A percentile compares a stretch with the other conserved stretches of the same genome.
Conservation (phyloP, 2,113 vertebrate species). For the Ceyx margarethae region DNA sequence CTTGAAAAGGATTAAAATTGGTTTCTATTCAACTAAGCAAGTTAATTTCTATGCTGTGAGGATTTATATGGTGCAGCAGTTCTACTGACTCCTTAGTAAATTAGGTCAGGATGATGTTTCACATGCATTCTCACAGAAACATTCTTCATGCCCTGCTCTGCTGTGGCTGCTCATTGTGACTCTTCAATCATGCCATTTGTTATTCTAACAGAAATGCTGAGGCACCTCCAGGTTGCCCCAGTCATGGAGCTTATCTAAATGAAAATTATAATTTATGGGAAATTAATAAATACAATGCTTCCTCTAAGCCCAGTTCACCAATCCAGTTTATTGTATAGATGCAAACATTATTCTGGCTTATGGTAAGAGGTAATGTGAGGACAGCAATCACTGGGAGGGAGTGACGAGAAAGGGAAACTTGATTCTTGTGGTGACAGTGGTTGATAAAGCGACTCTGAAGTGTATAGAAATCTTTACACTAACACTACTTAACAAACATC, state of each 20-base stretch:
- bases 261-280: neutral
- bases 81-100: neutral
- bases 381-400: neutral
- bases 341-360: neutral
- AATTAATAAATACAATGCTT: neutral
- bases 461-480: neutral
- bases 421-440: neutral
- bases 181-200: neutral
- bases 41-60: neutral
- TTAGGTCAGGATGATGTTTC: neutral
- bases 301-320: neutral
- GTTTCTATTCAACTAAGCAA: neutral
- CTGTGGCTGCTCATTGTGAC: neutral
- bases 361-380: neutral
- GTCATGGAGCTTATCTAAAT: neutral
- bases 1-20: neutral
- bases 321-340: neutral
- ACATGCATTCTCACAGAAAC: neutral
- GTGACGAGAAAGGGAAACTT: neutral
- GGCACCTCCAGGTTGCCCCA: neutral
- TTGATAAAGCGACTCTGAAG: neutral
- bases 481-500: neutral
- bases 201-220: neutral
- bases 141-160: neutral
- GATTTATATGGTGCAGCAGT: neutral